Conservation (phyloP, 2,888 invertebrate species). For the Tanypteryx hageni region DNA sequence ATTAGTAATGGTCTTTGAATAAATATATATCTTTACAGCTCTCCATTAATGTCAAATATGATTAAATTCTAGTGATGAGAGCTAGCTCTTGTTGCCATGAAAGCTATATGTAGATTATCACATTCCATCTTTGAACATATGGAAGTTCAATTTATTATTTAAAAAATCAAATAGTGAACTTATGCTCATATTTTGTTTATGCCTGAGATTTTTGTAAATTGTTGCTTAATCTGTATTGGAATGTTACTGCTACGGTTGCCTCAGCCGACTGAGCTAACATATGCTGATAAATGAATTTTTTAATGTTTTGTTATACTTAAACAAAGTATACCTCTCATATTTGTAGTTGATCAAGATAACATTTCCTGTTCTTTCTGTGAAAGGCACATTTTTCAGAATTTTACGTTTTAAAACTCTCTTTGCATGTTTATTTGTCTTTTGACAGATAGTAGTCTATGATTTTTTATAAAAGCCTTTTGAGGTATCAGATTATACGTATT, state of each 20-base stretch:
- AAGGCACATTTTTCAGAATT: not conserved
- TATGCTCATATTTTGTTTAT: not conserved
- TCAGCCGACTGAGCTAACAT: not conserved
- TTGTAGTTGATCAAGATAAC: not conserved
- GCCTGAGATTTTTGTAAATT: not conserved
- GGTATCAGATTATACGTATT: not conserved
- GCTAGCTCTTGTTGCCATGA: not conserved
- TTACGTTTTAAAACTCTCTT: not conserved
- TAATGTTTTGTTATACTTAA: not conserved
- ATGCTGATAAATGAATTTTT: not conserved
- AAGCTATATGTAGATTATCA: slow-evolving; percentile 11
- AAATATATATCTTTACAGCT: not conserved
- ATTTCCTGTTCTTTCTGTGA: not conserved
- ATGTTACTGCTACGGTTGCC: not conserved
- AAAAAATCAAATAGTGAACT: not conserved
- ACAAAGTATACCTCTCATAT: not conserved
- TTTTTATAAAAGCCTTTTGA: not conserved
- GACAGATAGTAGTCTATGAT: not conserved
- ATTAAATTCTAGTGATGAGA: not conserved
- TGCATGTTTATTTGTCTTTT: not conserved
- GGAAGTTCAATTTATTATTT: not conserved
- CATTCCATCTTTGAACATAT: slow-evolving; percentile 33
- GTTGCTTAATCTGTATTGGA: not conserved
- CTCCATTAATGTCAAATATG: not conserved
- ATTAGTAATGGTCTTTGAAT: not conserved